These are phyloP conservation scores for Heliconius cydno DNA, from an alignment of 2,888 invertebrate species.

Conservation along the genomic window DNA sequence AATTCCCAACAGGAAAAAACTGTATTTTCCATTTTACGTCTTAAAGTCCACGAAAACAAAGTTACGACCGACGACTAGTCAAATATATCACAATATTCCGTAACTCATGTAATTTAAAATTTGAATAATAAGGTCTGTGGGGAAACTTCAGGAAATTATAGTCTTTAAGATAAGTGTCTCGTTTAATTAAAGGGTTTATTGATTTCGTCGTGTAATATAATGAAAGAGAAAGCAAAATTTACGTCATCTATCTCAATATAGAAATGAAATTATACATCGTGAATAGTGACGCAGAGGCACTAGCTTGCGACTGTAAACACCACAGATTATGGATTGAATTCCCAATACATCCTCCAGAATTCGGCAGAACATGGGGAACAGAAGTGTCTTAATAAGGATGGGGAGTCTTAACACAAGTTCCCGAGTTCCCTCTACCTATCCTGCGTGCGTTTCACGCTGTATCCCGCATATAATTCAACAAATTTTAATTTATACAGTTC, in stretches of 20 bases:
- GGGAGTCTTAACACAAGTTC: neutral
- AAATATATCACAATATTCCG: neutral
- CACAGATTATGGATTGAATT: neutral
- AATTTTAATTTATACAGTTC: too few relatives aligned
- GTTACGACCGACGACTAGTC: neutral
- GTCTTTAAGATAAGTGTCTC: neutral
- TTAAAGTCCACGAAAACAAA: too few relatives aligned
- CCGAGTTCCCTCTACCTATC: neutral
- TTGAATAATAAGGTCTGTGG: neutral
- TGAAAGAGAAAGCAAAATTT: neutral
- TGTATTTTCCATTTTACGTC: too few relatives aligned
- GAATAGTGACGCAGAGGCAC: too few relatives aligned
- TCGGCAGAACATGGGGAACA: neutral
- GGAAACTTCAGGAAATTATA: neutral
- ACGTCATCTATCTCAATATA: neutral
- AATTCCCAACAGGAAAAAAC: too few relatives aligned
- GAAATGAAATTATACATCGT: neutral
- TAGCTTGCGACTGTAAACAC: neutral
- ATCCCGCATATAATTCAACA: too few relatives aligned
- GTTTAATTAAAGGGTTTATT: slow-evolving; percentile 14
- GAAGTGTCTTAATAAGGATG: neutral
- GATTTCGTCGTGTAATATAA: neutral
- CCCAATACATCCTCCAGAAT: neutral
- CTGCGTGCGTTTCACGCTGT: neutral
- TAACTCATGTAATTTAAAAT: neutral